Conservation (phyloP, 2,113 vertebrate genomes). For the Anolis carolinensis region DNA sequence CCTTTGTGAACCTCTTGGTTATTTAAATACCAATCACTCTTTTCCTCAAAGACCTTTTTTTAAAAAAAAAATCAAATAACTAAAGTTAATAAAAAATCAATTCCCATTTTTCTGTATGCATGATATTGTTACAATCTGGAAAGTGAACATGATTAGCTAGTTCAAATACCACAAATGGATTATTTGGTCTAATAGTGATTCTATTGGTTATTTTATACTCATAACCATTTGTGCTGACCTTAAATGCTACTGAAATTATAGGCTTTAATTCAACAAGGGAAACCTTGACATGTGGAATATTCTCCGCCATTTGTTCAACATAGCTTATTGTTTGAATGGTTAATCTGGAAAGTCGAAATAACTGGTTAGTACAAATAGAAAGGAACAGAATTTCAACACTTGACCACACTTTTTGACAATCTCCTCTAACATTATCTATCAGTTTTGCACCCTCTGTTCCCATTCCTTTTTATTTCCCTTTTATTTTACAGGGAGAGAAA, state of each 20-base stretch:
- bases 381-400: constrained; percentile 7
- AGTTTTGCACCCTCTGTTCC: background rate
- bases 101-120: background rate
- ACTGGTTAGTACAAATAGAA: background rate
- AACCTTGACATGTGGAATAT: background rate
- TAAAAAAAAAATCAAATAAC: too few species aligned
- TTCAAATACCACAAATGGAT: background rate
- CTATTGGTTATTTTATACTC: background rate
- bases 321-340: background rate
- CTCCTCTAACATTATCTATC: background rate
- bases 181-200: background rate
- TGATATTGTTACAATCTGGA: background rate
- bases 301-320: background rate
- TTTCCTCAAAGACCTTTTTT: background rate
- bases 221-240: background rate
- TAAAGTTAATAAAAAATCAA: background rate
- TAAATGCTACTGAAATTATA: background rate
- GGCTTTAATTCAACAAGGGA: background rate
- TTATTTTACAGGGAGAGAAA: background rate
- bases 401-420: background rate
- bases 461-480: too few species aligned
- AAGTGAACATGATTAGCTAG: background rate
- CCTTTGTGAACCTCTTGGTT: background rate
- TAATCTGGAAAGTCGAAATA: background rate
- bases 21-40: background rate